Evolutionary conservation across 2,113 vertebrate species (phyloP).

Genomic region (Sinocyclocheilus anophthalmus): DNA sequence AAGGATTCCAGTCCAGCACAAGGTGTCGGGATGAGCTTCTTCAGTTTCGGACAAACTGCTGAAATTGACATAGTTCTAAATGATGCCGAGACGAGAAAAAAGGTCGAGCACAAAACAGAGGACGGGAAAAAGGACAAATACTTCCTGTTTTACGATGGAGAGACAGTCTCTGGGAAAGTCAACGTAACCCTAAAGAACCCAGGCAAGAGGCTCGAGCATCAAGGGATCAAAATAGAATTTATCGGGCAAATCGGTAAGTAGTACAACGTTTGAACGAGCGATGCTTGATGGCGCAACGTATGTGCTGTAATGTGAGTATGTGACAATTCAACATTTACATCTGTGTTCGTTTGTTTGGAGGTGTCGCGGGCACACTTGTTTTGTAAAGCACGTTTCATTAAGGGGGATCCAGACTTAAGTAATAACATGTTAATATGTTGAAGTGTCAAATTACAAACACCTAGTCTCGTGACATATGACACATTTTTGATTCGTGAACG

Average conservation of each 20-base stretch:
- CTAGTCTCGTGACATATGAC: constrained; percentile 50
- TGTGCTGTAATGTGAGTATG: neutral
- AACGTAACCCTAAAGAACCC: constrained; percentile 92
- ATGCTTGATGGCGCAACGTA: neutral
- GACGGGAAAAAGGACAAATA: constrained; percentile 98
- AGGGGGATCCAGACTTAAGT: neutral
- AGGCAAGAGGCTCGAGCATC: constrained; percentile 92
- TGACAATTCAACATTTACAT: neutral
- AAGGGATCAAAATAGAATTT: constrained; percentile 97
- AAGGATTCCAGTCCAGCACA: constrained; percentile 28
- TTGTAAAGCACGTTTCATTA: neutral
- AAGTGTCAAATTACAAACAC: constrained; percentile 16
- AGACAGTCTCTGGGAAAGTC: constrained; percentile 93
- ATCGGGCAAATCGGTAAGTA: constrained; percentile 96
- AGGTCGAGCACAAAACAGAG: constrained; percentile 94
- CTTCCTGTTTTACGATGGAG: constrained; percentile 95
- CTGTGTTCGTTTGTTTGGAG: neutral
- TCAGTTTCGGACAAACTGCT: constrained; percentile 94
- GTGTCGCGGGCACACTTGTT: neutral
- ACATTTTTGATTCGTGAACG: constrained; percentile 20
- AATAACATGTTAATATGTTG: neutral
- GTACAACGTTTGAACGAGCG: constrained; percentile 39
- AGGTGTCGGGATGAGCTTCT: constrained; percentile 87
- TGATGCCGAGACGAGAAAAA: constrained; percentile 87
- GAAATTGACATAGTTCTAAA: constrained; percentile 93